A percentile compares a stretch with the other conserved stretches of the same genome.
Evolutionary conservation across 2,113 vertebrate genomes (phyloP).

Genomic region (Anser cygnoides): DNA sequence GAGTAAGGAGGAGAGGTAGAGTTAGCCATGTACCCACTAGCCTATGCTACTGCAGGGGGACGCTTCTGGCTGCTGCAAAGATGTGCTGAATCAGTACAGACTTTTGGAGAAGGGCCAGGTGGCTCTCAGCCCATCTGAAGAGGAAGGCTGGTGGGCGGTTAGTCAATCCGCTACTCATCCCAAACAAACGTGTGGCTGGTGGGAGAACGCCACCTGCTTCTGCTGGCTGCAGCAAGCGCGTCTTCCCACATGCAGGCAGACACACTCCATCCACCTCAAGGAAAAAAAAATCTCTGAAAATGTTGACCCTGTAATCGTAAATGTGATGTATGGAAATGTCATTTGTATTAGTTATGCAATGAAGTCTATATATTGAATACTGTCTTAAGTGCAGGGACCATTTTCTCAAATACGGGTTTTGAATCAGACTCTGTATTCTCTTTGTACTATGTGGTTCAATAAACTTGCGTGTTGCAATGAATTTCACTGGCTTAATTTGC

Average conservation of each 20-base stretch:
- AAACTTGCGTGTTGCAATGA: not conserved
- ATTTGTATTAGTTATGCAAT: not conserved
- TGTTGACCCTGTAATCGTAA: not conserved
- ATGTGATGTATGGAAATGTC: not conserved
- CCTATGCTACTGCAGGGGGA: not conserved
- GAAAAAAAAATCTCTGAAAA: not conserved
- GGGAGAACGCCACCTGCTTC: constrained; percentile 40
- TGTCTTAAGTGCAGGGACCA: not conserved
- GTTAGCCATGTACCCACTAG: not conserved
- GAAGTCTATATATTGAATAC: not conserved
- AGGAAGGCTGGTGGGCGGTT: not conserved
- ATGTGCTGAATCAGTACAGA: constrained; percentile 51
- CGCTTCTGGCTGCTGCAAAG: constrained; percentile 2
- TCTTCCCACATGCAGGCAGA: not conserved
- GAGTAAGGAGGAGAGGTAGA: not conserved
- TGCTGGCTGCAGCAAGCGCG: not conserved
- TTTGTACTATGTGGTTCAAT: not conserved
- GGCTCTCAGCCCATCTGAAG: not conserved
- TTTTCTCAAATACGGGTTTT: not conserved
- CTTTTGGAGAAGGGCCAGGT: constrained; percentile 12
- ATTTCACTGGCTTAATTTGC: not conserved
- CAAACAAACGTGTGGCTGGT: constrained; percentile 26
- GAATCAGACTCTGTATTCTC: not conserved
- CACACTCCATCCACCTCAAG: not conserved
- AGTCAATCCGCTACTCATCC: not conserved